phyloP scores from a whole-genome alignment of 2,113 vertebrate genomes.

The Narcine bancroftii region DNA sequence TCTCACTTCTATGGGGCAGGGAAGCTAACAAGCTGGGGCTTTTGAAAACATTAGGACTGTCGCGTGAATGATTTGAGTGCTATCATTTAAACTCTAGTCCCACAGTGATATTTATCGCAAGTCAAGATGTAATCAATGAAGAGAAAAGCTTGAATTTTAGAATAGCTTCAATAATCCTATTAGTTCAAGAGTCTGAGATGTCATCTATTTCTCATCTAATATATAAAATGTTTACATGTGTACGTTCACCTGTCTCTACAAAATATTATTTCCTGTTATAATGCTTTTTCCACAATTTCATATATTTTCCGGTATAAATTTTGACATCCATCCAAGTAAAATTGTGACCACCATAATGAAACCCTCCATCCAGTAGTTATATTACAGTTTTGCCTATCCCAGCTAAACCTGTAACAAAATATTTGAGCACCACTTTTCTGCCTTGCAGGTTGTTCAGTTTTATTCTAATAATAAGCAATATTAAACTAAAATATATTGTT shows the following conservation, averaged over 20 bases:
- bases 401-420: not conserved
- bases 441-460: not conserved
- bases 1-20: not conserved
- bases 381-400: not conserved
- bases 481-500: not conserved
- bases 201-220: not conserved
- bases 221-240: not conserved
- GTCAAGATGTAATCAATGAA: not conserved
- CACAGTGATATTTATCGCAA: no score
- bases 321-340: not conserved
- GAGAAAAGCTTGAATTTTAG: not conserved
- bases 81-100: no score
- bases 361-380: not conserved
- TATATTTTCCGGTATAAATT: not conserved
- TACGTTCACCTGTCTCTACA: not conserved
- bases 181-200: not conserved
- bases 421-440: not conserved
- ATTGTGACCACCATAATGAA: not conserved
- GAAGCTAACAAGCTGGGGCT: no score
- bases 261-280: not conserved
- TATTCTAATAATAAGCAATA: not conserved
- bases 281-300: not conserved
- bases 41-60: not conserved
- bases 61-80: not conserved
- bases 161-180: not conserved